Conservation (phyloP, 2,113 vertebrate species). For the Cercopithecus mona region DNA sequence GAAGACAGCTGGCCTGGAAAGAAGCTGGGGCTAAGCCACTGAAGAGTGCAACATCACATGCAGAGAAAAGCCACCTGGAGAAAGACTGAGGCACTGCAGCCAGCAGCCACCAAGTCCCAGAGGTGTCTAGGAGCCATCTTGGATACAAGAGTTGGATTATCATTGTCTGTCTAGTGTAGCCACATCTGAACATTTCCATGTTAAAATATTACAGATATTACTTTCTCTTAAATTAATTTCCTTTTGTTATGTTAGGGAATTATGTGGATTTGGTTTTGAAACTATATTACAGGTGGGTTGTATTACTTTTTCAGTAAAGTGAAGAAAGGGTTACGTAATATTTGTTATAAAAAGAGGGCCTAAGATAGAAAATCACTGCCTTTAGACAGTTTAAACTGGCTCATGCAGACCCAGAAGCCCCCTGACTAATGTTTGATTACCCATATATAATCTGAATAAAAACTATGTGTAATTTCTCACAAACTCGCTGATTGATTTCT, state of each 20-base stretch:
- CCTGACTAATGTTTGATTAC: neutral
- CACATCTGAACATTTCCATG: neutral
- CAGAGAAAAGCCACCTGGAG: neutral
- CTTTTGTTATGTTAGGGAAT: neutral
- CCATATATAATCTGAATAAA: neutral
- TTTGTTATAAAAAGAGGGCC: neutral
- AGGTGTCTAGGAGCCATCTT: neutral
- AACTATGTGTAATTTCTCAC: neutral
- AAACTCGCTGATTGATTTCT: neutral
- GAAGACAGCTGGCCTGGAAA: neutral
- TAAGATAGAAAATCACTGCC: neutral
- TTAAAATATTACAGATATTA: neutral
- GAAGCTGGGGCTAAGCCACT: neutral
- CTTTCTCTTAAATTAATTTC: neutral
- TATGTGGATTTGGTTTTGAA: conserved; percentile 26
- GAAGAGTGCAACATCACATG: neutral
- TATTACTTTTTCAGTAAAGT: neutral
- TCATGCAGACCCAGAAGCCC: neutral
- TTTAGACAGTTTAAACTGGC: neutral
- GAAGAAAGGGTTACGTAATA: neutral
- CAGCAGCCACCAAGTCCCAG: neutral
- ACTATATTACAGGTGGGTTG: neutral
- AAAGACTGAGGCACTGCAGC: neutral
- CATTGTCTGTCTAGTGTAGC: neutral
- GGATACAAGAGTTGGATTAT: neutral